Evolutionary conservation across 2,888 invertebrate genomes (phyloP), one percentile per base, ranked within the genome.

Genomic region (Seira sanloemensis): DNA sequence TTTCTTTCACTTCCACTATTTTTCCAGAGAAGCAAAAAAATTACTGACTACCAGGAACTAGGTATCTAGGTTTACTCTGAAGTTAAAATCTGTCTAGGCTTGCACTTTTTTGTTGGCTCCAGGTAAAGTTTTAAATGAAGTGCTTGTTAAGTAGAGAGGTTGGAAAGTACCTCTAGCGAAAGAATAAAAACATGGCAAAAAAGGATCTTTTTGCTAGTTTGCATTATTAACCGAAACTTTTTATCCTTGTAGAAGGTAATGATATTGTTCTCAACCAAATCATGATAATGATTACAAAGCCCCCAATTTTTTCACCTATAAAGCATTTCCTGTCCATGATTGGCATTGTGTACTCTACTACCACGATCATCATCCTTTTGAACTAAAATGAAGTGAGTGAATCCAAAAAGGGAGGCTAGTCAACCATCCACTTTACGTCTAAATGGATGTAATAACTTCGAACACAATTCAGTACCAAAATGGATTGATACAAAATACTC

Each of bases 71-170:
- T 50, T 50, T 50, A 18, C n/a, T 50, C 50, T 50, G 50, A 2
- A 12, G 50, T 50, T 50, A 12, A 50, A 50, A 50, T 37, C 2
- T 7, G 16, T 50, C 2, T 18, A 16, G 1, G 50, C n/a, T 50
- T 50, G 50, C 50, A 50, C 50, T 50, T 50, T 50, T 50, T 50
- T 50, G 50, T 50, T 50, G 2, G 50, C 50, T 50, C 50, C 50
- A 50, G 50, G 50, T 50, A 50, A 50, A 50, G 16, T 50, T 50
- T 50, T 50, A 50, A 50, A 50, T 50, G 50, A 50, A 50, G 50
- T 50, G 50, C 50, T 50, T 50, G 50, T 50, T 7, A 50, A 50
- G 50, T 50, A 50, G 50, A 50, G 50, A 16, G 2, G 37, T 37
- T 37, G 37, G 12, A 50, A 50, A 50, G 50, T n/a, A 50, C 16